Evolutionary conservation across 92 coral and sea anemone genomes (phyloP).

Genomic region (Porites lobata): DNA sequence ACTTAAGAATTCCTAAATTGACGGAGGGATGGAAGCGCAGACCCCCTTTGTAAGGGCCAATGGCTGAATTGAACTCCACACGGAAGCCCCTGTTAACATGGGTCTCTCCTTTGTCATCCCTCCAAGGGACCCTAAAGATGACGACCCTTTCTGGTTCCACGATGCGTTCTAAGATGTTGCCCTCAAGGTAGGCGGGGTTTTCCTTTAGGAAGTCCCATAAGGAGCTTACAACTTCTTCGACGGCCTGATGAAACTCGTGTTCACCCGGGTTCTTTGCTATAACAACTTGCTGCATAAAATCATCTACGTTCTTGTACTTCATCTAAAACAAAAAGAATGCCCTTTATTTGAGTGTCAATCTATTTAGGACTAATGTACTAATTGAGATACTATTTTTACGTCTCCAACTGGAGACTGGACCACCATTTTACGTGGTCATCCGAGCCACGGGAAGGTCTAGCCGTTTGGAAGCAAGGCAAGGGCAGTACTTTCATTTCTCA

Average conservation of each 20-base stretch:
- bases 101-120: slow-evolving; percentile 78
- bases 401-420: too few relatives aligned
- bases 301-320: slow-evolving; percentile 72
- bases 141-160: slow-evolving; percentile 92
- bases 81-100: slow-evolving; percentile 90
- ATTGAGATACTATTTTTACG: too few relatives aligned
- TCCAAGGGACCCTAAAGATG: slow-evolving; percentile 93
- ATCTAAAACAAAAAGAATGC: background rate
- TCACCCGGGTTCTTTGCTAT: slow-evolving; percentile 79
- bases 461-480: too few relatives aligned
- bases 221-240: slow-evolving; percentile 79
- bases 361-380: too few relatives aligned
- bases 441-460: too few relatives aligned
- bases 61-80: slow-evolving; percentile 89
- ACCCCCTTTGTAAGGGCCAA: slow-evolving; percentile 94
- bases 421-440: too few relatives aligned
- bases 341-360: too few relatives aligned
- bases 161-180: slow-evolving; percentile 87
- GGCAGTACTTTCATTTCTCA: too few relatives aligned
- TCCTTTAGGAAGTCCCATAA: slow-evolving; percentile 78
- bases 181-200: slow-evolving; percentile 65
- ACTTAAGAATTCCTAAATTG: slow-evolving; percentile 86
- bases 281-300: slow-evolving; percentile 64
- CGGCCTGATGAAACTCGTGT: slow-evolving; percentile 91
- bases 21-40: slow-evolving; percentile 88